Evolutionary conservation across 1,140 invertebrate genomes (phyloP).

Genomic region (Heliconius eleuchia): DNA sequence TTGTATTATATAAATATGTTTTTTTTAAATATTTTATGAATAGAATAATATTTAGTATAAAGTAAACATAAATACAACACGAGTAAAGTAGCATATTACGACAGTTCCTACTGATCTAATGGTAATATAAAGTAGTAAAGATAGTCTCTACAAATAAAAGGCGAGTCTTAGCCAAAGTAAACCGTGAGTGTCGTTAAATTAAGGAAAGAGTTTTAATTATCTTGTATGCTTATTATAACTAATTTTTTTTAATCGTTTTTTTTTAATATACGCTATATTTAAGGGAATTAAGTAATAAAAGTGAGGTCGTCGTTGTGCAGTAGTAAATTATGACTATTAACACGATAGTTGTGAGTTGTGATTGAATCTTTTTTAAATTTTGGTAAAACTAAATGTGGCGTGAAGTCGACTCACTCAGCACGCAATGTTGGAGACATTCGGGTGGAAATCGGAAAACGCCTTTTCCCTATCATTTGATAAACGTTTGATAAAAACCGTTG

Average conservation of each 20-base stretch:
- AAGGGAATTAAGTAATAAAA: background rate
- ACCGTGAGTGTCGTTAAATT: background rate
- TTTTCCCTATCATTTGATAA: too few species aligned
- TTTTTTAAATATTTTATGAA: too few species aligned
- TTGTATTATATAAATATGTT: too few species aligned
- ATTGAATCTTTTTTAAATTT: too few species aligned
- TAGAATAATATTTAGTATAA: background rate
- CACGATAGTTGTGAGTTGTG: too few species aligned
- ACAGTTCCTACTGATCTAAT: background rate
- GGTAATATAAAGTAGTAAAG: background rate
- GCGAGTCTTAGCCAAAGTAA: background rate
- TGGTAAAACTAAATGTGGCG: too few species aligned
- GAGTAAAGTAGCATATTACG: background rate
- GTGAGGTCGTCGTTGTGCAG: too few species aligned
- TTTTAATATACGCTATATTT: background rate
- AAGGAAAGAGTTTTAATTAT: background rate
- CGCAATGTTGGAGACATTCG: too few species aligned
- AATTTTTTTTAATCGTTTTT: background rate
- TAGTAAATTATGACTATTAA: too few species aligned
- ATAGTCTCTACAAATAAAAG: background rate
- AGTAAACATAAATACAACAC: background rate
- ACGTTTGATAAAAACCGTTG: too few species aligned
- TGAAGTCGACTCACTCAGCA: too few species aligned
- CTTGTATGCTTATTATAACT: background rate
- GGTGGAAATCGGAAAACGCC: too few species aligned